Evolutionary conservation across 2,797 vertebrate species (phyloP).

Genomic region (Lacerta agilis): DNA sequence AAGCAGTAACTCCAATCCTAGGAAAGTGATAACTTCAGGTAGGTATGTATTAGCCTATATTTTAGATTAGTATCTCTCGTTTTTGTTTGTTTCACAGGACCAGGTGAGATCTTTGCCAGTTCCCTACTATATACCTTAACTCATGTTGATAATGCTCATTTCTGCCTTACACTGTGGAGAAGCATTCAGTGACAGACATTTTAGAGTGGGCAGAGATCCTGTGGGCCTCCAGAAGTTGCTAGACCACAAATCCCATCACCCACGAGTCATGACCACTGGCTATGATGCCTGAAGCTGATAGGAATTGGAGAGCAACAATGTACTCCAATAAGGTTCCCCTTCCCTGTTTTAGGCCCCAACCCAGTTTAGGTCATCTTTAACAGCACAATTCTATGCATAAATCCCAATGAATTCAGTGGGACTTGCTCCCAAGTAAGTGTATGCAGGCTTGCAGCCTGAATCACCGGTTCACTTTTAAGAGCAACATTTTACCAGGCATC

Average conservation of each 20-base stretch:
- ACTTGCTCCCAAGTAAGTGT: too few relatives aligned
- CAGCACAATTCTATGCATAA: background rate
- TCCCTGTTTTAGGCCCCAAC: too few relatives aligned
- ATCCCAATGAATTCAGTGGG: too few relatives aligned
- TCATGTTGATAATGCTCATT: background rate
- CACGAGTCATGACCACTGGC: too few relatives aligned
- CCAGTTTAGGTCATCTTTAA: background rate
- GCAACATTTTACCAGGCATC: background rate
- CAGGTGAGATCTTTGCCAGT: background rate
- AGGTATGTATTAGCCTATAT: background rate
- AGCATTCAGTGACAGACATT: background rate
- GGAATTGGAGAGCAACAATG: too few relatives aligned
- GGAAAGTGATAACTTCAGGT: background rate
- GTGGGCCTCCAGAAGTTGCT: too few relatives aligned
- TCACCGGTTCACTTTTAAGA: background rate
- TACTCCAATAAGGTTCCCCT: too few relatives aligned
- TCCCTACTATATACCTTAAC: background rate
- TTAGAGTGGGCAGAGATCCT: background rate
- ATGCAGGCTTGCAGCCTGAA: too few relatives aligned
- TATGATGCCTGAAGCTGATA: too few relatives aligned
- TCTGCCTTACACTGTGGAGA: background rate
- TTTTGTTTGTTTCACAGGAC: background rate
- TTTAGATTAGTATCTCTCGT: background rate
- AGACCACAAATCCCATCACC: too few relatives aligned
- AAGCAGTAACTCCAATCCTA: background rate